A percentile compares a stretch with the other conserved stretches of the same genome.
phyloP scores from a whole-genome alignment of 2,888 invertebrate species.

The Schizaphis graminum region DNA sequence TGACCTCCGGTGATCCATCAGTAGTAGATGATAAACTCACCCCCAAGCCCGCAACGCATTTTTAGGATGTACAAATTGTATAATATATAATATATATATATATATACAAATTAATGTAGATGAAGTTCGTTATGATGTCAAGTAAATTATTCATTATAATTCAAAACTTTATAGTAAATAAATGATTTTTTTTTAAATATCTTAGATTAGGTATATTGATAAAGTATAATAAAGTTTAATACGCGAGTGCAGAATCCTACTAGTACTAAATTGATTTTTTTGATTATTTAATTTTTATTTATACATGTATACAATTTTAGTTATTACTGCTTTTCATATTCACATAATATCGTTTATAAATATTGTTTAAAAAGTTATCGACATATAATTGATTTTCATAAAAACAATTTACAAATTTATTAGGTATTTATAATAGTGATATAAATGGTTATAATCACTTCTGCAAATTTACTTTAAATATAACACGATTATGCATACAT shows the following conservation, averaged over 20 bases:
- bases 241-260: neutral
- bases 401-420: neutral
- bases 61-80: slow-evolving; percentile 5
- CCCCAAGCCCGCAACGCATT: slow-evolving; percentile 16
- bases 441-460: neutral
- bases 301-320: neutral
- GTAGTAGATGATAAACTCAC: slow-evolving; percentile 57
- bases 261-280: neutral
- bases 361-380: neutral
- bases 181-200: neutral
- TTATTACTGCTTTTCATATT: neutral
- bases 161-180: neutral
- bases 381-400: neutral
- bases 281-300: neutral
- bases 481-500: neutral
- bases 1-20: slow-evolving; percentile 62
- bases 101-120: neutral
- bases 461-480: neutral
- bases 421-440: neutral
- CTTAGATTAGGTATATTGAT: neutral
- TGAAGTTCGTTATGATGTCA: slow-evolving; percentile 1
- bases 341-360: neutral
- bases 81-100: too few species aligned
- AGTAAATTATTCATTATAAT: neutral
- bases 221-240: neutral